Percentiles rank a stretch among this genome's conserved stretches.
These are phyloP conservation scores for Prunella strophiata DNA, from an alignment of 2,797 vertebrate species.

Conservation along the genomic window DNA sequence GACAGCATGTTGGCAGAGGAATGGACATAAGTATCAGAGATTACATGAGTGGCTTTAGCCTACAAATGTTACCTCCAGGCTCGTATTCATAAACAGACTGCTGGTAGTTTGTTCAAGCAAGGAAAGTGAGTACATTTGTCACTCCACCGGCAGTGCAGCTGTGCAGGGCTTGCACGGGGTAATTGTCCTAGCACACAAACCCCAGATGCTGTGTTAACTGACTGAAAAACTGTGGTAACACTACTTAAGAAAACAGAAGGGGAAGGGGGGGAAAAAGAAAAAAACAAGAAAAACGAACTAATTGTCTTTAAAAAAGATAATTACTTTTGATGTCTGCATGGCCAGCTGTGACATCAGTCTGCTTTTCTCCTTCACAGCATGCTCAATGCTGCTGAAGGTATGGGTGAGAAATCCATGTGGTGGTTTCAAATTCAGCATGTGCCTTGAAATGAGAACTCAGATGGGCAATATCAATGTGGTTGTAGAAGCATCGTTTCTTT, in stretches of 20 bases:
- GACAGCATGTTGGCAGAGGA: background rate
- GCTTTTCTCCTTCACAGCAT: conserved; percentile 27
- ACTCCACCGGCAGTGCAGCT: background rate
- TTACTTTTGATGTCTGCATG: conserved; percentile 11
- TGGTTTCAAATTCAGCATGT: conserved; percentile 22
- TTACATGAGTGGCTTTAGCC: background rate
- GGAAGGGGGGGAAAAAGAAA: accelerated
- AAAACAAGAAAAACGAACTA: background rate
- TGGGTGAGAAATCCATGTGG: conserved; percentile 40
- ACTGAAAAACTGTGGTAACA: background rate
- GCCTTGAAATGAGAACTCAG: conserved; percentile 10
- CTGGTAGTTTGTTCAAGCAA: background rate
- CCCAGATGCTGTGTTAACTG: background rate
- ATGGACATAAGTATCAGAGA: background rate
- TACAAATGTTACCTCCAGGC: background rate
- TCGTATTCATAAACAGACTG: background rate
- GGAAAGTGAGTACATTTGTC: background rate
- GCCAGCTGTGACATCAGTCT: conserved; percentile 33
- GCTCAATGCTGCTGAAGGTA: background rate
- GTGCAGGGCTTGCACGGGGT: background rate
- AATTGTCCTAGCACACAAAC: background rate
- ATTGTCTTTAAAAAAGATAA: background rate
- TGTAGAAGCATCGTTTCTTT: background rate
- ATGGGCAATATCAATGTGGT: background rate
- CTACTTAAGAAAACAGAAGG: background rate